Base-by-base conservation (phyloP, 2,888 invertebrate genomes). In the Phengaris arion region DNA sequence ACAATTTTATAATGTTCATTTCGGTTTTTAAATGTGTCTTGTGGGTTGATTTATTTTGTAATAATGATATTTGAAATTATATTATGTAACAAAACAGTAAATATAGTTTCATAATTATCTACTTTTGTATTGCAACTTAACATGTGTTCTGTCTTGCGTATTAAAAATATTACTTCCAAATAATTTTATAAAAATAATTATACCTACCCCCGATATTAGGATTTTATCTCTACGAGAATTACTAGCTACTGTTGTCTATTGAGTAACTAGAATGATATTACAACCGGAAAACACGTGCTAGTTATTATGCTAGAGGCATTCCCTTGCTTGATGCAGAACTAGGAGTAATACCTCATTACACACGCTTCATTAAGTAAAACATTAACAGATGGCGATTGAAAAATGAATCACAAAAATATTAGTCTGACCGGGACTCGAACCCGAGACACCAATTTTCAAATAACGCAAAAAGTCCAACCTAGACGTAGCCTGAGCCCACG, bases 1-100 rank as follows among this genome's bases (percentile, higher is more conserved):
- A 35, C 64, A 64, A 12, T 64, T 64, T 64, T 64, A 64, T 64
- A 64, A 64, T 64, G 64, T 64, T 35, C 45, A 35, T 64, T 64
- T 35, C 10, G 12, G 35, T 64, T 64, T 59, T 59, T 22, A 59
- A 64, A 64, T 12, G 35, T 35, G 22, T 35, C 4, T 35, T 64
- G 12, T 64, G 12, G 2, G 12, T 64, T 13, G 2, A 13, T 64
- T 10, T 6, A 45, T 64, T 64, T 35, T 64, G 35, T 22, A 64
- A 45, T 45, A 12, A 6, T 35, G 35, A 12, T 64, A 12, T 64
- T 64, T 59, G 22, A 64, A 64, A 35, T 6, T 6, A 13, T 35
- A 6, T 45, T 64, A 64, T 13, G 12, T 12, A 22, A 59, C 9
- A 59, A 59, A 59, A 22, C 10, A 9, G 22, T 59, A 59, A 59